Conservation (phyloP, 2,797 vertebrate species). For the Rhodeus uyekii region DNA sequence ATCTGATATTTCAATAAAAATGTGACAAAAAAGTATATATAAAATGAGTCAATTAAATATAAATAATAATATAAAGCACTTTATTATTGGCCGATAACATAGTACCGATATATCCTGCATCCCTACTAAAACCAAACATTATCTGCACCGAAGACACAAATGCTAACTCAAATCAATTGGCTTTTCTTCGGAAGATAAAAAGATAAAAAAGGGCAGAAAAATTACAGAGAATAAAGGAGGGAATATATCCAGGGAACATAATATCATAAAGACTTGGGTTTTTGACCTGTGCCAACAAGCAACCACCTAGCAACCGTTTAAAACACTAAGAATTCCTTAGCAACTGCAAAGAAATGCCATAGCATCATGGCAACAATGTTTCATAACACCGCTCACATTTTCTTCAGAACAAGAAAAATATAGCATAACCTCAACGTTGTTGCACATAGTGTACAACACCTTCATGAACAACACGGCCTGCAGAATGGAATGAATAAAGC, state of each 20-base stretch:
- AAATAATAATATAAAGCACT: not conserved
- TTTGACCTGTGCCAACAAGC: not conserved
- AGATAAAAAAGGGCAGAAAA: not conserved
- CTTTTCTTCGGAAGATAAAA: not conserved
- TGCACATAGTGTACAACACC: not conserved
- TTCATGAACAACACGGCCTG: not conserved
- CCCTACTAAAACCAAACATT: not conserved
- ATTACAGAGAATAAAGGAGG: not conserved
- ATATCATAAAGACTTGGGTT: not conserved
- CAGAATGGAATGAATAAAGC: conserved; percentile 13
- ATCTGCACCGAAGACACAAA: not conserved
- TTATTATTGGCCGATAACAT: not conserved
- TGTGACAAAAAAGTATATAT: not conserved
- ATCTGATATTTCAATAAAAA: not conserved
- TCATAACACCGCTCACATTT: not conserved
- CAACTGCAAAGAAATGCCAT: not conserved
- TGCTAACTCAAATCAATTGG: not conserved
- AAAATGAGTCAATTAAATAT: not conserved
- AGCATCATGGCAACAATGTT: not conserved
- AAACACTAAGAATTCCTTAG: not conserved
- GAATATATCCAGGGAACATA: not conserved
- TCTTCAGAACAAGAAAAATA: not conserved
- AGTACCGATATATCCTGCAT: not conserved
- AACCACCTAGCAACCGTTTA: conserved; percentile 3
- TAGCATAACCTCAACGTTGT: not conserved